phyloP scores from a whole-genome alignment of 1,140 invertebrate species.

The Drosophila mayri region DNA sequence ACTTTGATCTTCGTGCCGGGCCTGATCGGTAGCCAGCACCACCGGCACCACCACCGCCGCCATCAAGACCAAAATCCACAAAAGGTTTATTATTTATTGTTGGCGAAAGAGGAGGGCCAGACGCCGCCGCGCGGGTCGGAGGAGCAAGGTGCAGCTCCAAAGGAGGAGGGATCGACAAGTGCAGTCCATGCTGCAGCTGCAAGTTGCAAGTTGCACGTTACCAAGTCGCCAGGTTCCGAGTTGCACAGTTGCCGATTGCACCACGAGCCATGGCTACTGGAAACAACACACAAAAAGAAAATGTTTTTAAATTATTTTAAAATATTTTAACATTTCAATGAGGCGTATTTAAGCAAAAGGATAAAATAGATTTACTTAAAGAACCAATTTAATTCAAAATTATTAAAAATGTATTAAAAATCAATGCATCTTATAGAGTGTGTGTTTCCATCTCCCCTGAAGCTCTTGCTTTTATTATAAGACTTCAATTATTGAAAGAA shows the following conservation, averaged over 20 bases:
- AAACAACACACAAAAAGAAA: slow-evolving; percentile 35
- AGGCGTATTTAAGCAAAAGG: not conserved
- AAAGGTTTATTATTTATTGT: slow-evolving; percentile 84
- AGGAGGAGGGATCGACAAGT: slow-evolving; percentile 61
- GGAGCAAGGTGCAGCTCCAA: slow-evolving; percentile 20
- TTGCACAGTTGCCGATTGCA: slow-evolving; percentile 45
- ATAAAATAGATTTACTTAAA: not conserved
- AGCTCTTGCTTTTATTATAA: not conserved
- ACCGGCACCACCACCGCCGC: slow-evolving; percentile 54
- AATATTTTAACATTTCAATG: too few species aligned
- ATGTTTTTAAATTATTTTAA: not conserved
- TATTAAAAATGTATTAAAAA: too few species aligned
- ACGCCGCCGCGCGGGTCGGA: not conserved
- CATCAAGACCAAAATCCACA: slow-evolving; percentile 79
- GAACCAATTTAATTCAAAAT: too few species aligned
- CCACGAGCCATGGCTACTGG: slow-evolving; percentile 56
- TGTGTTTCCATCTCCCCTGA: not conserved
- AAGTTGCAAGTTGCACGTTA: slow-evolving; percentile 46
- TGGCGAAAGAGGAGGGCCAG: slow-evolving; percentile 55
- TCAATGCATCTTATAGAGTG: not conserved
- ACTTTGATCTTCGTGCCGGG: slow-evolving; percentile 70
- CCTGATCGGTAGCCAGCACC: slow-evolving; percentile 70
- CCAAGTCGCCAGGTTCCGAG: slow-evolving; percentile 32
- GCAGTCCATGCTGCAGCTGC: slow-evolving; percentile 54
- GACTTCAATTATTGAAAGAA: not conserved